Evolutionary conservation across 2,888 invertebrate genomes (phyloP), one percentile per base, ranked within the genome.

Genomic region (Microctonus aethiopoides): DNA sequence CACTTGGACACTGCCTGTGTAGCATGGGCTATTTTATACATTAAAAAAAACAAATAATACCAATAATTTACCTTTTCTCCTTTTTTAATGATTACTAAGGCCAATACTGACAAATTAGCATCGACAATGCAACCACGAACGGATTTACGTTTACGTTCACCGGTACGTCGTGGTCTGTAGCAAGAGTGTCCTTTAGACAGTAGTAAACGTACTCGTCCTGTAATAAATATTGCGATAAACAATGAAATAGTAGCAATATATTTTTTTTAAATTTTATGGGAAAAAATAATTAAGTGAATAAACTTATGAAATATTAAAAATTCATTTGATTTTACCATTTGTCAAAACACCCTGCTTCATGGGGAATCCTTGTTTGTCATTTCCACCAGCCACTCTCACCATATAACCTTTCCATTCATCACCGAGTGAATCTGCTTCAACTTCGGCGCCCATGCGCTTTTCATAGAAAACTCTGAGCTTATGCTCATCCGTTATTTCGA

Each of bases 401-500:
- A 98, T 92, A 84, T 99, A 99, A 66, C 99, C 99, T 89, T 98
- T 98, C 99, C 99, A 99, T 90, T 99, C 99, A 87, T 98, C 97
- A 61, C 99, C 99, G 75, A 99, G 90, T 77, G 92, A 89, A 86
- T 98, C 98, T 67, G 95, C 98, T 81, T 96, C 94, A 13, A 99
- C 95, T 88, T 99, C 97, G 76, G 97, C 94, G 77, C 98, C 97
- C 95, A 99, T 99, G 85, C 99, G 96, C 89, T 98, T 99, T 87
- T 99, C 99, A 89, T 97, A 98, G 89, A 99, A 99, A 79, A 97
- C 93, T 82, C 98, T 92, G 80, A 99, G 90, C 90, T 98, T 98
- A 88, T 96, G 97, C 89, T 99, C 99, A 89, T 99, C 99, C 76
- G 96, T 95, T 78, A 99, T 94, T 89, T 99, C 99, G 87, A 99